Base-by-base conservation (phyloP, 2,797 vertebrate genomes). In the Cyclopterus lumpus region DNA sequence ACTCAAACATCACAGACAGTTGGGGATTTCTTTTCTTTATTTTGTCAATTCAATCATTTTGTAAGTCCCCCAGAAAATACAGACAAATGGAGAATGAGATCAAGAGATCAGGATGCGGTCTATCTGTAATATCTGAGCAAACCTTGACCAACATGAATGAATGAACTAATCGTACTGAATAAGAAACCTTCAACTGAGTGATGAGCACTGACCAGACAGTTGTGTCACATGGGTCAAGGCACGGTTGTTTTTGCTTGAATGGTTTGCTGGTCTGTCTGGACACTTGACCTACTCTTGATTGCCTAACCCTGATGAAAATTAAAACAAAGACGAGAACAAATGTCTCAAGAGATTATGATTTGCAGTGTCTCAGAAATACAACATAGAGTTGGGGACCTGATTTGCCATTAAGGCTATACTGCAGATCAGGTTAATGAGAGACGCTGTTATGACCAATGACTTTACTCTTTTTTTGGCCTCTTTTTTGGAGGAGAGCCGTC, bases 181-280 rank as follows among this genome's bases (percentile, higher is more conserved):
- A 48, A 24, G 7, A 81, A 55, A 40, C 44, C 20, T 74, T 59
- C 4, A 38, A 61, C 42, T 48, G 18, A 75, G 28, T 60, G 49
- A 72, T 55, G 61, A 69, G 36, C 11, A 6, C 8, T n/a, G 63
- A 69, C 2, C 12, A 34, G 65, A 81, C 71, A 57, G 55, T 16
- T 40, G 53, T 67, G 67, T 62, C 60, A 65, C 30, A 22, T 28
- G 24, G 59, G 62, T 80, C 59, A 64, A 75, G n/a, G 38, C 20
- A 16, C 18, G 58, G 53, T 8, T 58, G 24, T 38, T 71, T 15
- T 46, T 81, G 65, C 55, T n/a, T 65, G 66, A 71, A 58, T 26
- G 36, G 18, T 46, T 67, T 44, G 36, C n/a, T 71, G 14, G 36
- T 67, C 51, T 59, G 64, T 38, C n/a, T 36, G 38, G 22, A 59